A percentile compares a stretch with the other conserved stretches of the same genome.
Evolutionary conservation across 2,888 invertebrate species (phyloP).

Genomic region (Exephanes ischioxanthus): DNA sequence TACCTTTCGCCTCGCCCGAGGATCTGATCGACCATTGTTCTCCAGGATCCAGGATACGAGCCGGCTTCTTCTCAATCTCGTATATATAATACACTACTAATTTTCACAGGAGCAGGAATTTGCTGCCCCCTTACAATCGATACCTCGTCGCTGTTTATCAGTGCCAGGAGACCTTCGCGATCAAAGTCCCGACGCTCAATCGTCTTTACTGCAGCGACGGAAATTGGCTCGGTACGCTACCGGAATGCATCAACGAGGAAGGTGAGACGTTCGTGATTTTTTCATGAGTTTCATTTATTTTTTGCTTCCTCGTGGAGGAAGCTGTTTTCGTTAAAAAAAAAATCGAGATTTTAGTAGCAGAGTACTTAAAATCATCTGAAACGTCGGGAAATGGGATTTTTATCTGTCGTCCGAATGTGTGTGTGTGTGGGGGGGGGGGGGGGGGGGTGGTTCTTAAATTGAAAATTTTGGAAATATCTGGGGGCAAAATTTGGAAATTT

Average conservation of each 20-base stretch:
- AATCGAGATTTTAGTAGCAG: too few relatives aligned
- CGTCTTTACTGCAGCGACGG: conserved; percentile 87
- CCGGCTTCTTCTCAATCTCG: background rate
- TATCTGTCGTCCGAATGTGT: too few relatives aligned
- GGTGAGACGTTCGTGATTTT: conserved; percentile 69
- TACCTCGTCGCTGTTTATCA: conserved; percentile 87
- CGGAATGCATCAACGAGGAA: conserved; percentile 84
- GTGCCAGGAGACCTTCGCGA: conserved; percentile 86
- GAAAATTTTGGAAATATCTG: too few relatives aligned
- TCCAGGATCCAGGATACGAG: conserved; percentile 15
- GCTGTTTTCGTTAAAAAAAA: too few relatives aligned
- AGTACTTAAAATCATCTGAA: too few relatives aligned
- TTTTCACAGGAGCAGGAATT: conserved; percentile 76
- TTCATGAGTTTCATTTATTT: background rate
- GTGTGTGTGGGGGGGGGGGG: too few relatives aligned
- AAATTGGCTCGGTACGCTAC: conserved; percentile 87
- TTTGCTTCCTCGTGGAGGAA: too few relatives aligned
- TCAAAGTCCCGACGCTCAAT: conserved; percentile 85
- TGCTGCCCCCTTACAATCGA: conserved; percentile 81
- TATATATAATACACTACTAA: conserved; percentile 14
- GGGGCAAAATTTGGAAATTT: too few relatives aligned
- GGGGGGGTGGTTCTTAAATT: too few relatives aligned
- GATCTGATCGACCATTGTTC: conserved; percentile 38
- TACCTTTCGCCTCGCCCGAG: background rate
- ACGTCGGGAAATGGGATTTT: too few relatives aligned